Base-by-base conservation (phyloP, 23 tunicate species). In the Styela clava region DNA sequence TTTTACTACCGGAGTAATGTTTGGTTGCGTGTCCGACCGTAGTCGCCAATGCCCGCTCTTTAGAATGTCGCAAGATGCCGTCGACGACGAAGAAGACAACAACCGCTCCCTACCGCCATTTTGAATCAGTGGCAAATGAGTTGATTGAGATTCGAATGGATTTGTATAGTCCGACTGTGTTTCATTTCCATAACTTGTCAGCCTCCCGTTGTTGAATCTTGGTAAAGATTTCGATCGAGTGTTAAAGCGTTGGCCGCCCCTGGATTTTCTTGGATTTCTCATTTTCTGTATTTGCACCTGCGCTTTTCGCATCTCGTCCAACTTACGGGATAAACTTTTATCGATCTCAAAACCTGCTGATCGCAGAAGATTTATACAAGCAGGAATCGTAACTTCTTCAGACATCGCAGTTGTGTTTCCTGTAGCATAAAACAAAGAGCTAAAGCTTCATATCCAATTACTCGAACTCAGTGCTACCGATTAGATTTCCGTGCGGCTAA, bases 81-180 rank as follows among this genome's bases (percentile, higher is more conserved):
- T 25, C 31, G 71, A 67, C 12, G 71, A 67, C 31, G 71, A 1
- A 18, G 71, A 67, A 16, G 71, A 67, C 31, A 67, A 44, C 56
- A 44, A 44, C 12, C 56, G 56, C 12, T 44, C 56, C 12, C 56
- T 44, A 12, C 56, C 22, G 71, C 71, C 31, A 67, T 1, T 29
- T 0, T 0, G 24, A 25, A 27, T 67, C 22, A 24, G 0, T 67
- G 31, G 30, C 12, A 29, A 24, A 22, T 67, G 56, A 44, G 7
- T 44, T 12, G 56, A 44, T 12, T 5, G 7, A 44, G 56, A 12
- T 44, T 44, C 56, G 56, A 7, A 5, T 7, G 7, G 56, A 7
- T 5, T 44, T 7, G 56, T 44, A 44, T 44, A 5, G 7, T 7
- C 9, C 56, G 12, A 44, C 12, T 7, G 12, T 5, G 12, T 5